Base-by-base conservation (phyloP, 2,797 vertebrate species). In the Gallinago solitaria region DNA sequence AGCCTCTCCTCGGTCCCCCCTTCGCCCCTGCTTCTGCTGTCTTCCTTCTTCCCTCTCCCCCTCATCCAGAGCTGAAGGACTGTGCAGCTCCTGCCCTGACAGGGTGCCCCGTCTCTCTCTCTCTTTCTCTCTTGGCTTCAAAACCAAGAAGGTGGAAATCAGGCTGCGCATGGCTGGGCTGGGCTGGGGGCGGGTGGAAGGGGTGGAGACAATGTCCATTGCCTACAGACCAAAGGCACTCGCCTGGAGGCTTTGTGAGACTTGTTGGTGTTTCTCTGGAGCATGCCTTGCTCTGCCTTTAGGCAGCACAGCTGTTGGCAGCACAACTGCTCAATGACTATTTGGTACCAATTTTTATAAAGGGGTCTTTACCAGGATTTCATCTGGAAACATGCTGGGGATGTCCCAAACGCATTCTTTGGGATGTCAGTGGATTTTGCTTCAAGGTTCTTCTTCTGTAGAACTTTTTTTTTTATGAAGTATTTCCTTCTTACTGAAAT, bases 121-220 rank as follows among this genome's bases (percentile, higher is more conserved):
- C 73, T 25, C 54, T 73, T 39, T 6, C 74, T 61, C 83, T 67
- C 73, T 91, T 90, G 88, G 91, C 83, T 94, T 94, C 43, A 1
- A 95, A 93, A 28, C 54, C 83, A 91, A 90, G 81, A 51, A 67
- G 74, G 63, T 79, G 83, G 80, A 53, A 95, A 79, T 79, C 70
- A 32, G 1, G 15, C 59, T 57, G 59, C 30, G 43, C 33, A 13
- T 70, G 84, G 84, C 37, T 54, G 67, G 65, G 53, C 48, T 75
- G 59, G 61, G 71, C 88, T 48, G 87, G 88, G 93, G 93, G 91
- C 7, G 91, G 94, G 67, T 73, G 39, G 74, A 68, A 76, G 83
- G 83, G 91, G 95, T 74, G 90, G 91, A 2, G 95, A 70, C 56
- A 77, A 2, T 16, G 30, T 18, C 91, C 67, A 8, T 24, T 82